Percentiles rank a stretch among this genome's conserved stretches.
Evolutionary conservation across 2,797 vertebrate species (phyloP).

Genomic region (Melanotaenia boesemani): DNA sequence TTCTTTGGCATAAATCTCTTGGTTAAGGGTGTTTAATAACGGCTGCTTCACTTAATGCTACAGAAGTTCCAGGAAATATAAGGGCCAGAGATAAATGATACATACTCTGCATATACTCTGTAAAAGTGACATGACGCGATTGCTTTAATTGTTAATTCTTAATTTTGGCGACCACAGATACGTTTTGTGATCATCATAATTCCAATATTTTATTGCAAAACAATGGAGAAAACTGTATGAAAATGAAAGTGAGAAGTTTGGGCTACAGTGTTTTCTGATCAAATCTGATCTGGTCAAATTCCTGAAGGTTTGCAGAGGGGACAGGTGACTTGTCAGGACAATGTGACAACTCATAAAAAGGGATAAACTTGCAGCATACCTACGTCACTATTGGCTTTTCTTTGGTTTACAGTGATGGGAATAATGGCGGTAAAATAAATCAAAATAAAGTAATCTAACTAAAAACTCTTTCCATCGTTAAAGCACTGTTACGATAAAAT

Average conservation of each 20-base stretch:
- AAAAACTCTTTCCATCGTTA: too few species aligned
- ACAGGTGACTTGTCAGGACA: neutral
- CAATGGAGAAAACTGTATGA: neutral
- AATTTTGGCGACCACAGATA: too few species aligned
- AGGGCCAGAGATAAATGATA: constrained; percentile 6
- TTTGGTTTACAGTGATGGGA: too few species aligned
- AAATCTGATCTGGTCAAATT: neutral
- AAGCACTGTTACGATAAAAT: too few species aligned
- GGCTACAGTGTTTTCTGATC: neutral
- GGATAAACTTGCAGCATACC: neutral
- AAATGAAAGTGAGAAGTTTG: too few species aligned
- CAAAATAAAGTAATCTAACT: too few species aligned
- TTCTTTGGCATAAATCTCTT: neutral
- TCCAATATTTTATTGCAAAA: neutral
- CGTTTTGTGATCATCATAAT: neutral
- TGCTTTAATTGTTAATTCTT: neutral
- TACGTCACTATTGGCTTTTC: too few species aligned
- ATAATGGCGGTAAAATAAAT: too few species aligned
- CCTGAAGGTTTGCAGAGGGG: neutral
- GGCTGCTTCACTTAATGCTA: neutral
- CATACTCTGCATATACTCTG: neutral
- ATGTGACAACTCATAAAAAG: neutral
- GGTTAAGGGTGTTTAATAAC: constrained; percentile 19
- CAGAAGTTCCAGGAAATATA: neutral
- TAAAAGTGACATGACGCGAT: too few species aligned